Conservation (phyloP, 2,888 invertebrate species). For the Leucophora obtusa region DNA sequence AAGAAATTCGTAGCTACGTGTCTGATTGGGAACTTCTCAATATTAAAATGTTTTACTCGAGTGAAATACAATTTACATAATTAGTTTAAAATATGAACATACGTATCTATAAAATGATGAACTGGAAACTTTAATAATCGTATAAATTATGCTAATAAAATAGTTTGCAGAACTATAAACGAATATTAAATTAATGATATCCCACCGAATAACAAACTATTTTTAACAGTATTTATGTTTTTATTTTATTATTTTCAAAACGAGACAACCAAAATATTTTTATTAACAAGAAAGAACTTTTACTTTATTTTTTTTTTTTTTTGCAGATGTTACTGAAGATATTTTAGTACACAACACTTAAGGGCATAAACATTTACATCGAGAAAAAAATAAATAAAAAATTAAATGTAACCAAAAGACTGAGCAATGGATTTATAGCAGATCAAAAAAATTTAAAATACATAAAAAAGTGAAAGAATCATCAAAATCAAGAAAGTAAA, state of each 20-base stretch:
- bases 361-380: constrained; percentile 23
- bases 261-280: background rate
- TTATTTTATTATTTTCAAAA: background rate
- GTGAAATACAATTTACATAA: constrained; percentile 28
- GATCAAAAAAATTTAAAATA: constrained; percentile 12
- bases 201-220: background rate
- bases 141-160: background rate
- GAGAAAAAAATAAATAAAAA: constrained; percentile 2
- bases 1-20: too few species aligned
- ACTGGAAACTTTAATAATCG: constrained; percentile 1
- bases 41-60: too few species aligned
- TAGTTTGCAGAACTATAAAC: background rate
- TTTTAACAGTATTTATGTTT: background rate
- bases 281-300: constrained; percentile 33
- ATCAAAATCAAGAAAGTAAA: constrained; percentile 30
- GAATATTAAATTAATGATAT: constrained; percentile 20
- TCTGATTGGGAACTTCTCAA: too few species aligned
- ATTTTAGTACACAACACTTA: constrained; percentile 8
- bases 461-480: constrained; percentile 31
- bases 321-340: constrained; percentile 36
- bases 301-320: constrained; percentile 33
- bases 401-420: constrained; percentile 34
- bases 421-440: constrained; percentile 30
- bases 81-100: constrained; percentile 7
- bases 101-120: constrained; percentile 13